These are phyloP conservation scores for Simalia tracyae DNA, from an alignment of 2,797 vertebrate species.

Conservation along the genomic window DNA sequence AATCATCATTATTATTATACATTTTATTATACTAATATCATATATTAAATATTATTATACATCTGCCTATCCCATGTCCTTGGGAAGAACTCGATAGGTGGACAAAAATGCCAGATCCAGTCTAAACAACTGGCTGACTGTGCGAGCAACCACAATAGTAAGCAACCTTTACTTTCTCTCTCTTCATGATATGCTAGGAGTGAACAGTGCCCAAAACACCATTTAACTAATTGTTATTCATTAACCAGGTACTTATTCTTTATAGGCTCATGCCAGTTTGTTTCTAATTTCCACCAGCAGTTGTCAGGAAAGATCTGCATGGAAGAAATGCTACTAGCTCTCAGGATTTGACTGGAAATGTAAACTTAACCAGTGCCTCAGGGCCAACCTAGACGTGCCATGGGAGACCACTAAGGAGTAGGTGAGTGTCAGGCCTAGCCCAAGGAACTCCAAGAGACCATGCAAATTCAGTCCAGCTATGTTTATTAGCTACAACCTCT, in stretches of 20 bases:
- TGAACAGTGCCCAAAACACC: neutral
- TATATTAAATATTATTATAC: too few species aligned
- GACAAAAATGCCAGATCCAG: too few species aligned
- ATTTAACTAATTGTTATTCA: neutral
- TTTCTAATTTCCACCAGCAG: neutral
- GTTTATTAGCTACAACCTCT: too few species aligned
- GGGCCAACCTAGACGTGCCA: neutral
- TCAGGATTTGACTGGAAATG: neutral
- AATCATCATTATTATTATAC: too few species aligned
- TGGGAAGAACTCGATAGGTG: too few species aligned
- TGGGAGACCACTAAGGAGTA: neutral
- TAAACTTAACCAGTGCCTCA: neutral
- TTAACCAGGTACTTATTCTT: neutral
- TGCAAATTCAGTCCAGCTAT: too few species aligned
- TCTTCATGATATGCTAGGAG: neutral
- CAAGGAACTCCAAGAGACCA: too few species aligned
- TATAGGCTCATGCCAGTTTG: neutral
- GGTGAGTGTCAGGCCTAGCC: too few species aligned
- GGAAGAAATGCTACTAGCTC: neutral
- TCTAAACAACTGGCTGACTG: too few species aligned
- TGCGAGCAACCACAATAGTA: neutral
- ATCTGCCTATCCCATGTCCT: too few species aligned
- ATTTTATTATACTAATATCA: too few species aligned
- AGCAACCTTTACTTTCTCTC: neutral
- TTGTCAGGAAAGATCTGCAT: neutral